These are phyloP conservation scores for Acipenser transmontanus DNA, from an alignment of 2,797 vertebrate species.

Conservation along the genomic window DNA sequence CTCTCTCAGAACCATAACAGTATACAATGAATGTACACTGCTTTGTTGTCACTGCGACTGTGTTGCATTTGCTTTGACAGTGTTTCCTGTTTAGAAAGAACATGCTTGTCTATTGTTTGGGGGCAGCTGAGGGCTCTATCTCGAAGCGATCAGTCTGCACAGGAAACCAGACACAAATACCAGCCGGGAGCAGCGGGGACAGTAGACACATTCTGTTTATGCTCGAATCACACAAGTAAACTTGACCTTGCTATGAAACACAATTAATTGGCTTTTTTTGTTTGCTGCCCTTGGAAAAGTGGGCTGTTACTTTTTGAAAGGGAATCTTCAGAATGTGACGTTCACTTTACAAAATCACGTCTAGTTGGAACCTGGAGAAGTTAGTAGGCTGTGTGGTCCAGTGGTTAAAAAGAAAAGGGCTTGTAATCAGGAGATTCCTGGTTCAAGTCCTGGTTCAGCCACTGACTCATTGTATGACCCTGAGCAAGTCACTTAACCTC, in stretches of 20 bases:
- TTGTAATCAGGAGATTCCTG: no score
- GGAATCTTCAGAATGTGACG: no score
- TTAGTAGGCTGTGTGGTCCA: no score
- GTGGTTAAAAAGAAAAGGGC: no score
- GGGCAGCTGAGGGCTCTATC: constrained; percentile 6
- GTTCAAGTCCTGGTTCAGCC: no score
- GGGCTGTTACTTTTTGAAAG: not conserved
- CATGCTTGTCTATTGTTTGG: not conserved
- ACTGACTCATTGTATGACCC: no score
- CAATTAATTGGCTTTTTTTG: constrained; percentile 7
- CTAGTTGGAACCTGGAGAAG: no score
- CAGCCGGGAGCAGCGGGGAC: constrained; percentile 6
- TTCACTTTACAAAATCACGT: no score
- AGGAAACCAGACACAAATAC: constrained; percentile 26
- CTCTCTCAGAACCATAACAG: no score
- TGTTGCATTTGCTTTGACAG: constrained; percentile 22
- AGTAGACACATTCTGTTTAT: constrained; percentile 2
- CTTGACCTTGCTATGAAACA: constrained; percentile 7
- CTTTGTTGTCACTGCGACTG: constrained; percentile 2
- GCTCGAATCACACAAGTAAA: not conserved
- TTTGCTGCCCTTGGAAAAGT: constrained; percentile 5
- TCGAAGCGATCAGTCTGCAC: constrained; percentile 19
- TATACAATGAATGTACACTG: no score
- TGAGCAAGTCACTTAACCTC: no score
- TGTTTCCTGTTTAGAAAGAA: constrained; percentile 21